Evolutionary conservation across 1,140 invertebrate genomes (phyloP).

Genomic region (Zaprionus ornatus): DNA sequence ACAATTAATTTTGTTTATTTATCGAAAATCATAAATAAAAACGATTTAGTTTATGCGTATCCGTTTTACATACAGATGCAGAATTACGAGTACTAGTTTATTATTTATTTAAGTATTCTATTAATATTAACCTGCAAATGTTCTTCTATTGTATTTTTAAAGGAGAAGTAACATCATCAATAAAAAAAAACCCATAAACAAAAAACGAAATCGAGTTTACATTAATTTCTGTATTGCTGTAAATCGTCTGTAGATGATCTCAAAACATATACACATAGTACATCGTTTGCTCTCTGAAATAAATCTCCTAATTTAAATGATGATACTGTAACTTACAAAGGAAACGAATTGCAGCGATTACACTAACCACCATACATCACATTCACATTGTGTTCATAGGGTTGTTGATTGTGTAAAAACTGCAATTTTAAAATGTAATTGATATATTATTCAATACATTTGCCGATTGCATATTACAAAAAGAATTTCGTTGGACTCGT

Average conservation of each 20-base stretch:
- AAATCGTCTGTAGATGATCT: conserved; percentile 9
- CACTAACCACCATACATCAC: conserved; percentile 27
- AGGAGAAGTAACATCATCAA: conserved; percentile 32
- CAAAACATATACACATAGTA: conserved; percentile 7
- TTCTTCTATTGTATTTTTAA: conserved; percentile 45
- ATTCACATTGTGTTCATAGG: background rate
- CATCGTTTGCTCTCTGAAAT: conserved; percentile 47
- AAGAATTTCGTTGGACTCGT: conserved; percentile 41
- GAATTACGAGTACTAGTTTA: conserved; percentile 61
- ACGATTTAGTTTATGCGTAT: conserved; percentile 64
- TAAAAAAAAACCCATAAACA: conserved; percentile 46
- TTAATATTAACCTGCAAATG: conserved; percentile 70
- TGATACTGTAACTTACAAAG: conserved; percentile 69
- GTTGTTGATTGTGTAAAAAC: conserved; percentile 19
- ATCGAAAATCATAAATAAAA: conserved; percentile 64
- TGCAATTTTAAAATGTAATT: conserved; percentile 36
- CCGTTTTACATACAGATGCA: conserved; percentile 69
- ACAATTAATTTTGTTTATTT: conserved; percentile 68
- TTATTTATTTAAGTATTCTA: conserved; percentile 66
- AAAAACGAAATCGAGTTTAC: conserved; percentile 32
- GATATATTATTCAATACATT: conserved; percentile 18
- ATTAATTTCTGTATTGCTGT: conserved; percentile 27
- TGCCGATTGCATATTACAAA: conserved; percentile 21
- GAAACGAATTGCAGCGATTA: conserved; percentile 42
- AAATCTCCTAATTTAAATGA: conserved; percentile 63